phyloP scores from a whole-genome alignment of 1,140 invertebrate genomes.

The Trichomalopsis sarcophagae region DNA sequence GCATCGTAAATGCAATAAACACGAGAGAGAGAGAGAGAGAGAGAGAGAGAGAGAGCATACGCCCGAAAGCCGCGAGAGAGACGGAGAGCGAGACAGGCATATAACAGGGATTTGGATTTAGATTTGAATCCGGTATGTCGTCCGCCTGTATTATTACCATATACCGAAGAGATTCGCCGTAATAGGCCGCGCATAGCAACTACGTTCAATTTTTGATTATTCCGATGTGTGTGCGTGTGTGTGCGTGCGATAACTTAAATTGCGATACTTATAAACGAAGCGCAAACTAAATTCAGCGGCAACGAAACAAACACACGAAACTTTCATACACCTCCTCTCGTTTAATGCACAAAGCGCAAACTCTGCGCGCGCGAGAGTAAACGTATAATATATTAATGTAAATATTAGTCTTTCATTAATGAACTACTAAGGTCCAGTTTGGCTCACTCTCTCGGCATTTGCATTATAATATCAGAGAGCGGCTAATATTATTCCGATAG shows the following conservation, averaged over 20 bases:
- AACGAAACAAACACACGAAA: background rate
- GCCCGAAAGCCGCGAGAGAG: background rate
- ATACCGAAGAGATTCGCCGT: background rate
- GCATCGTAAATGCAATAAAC: slow-evolving; percentile 31
- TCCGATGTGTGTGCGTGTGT: no score
- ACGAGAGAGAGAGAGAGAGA: background rate
- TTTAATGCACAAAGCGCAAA: no score
- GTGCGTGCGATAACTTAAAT: no score
- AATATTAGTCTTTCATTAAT: slow-evolving; percentile 5
- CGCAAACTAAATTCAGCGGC: no score
- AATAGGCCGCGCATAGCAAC: background rate
- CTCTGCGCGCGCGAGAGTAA: no score
- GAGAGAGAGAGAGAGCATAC: background rate
- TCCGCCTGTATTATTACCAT: background rate
- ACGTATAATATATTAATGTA: background rate
- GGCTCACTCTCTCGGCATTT: background rate
- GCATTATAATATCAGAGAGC: background rate
- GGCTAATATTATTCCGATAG: background rate
- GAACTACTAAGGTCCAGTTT: background rate
- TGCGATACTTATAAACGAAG: no score
- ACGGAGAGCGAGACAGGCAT: background rate
- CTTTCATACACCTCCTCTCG: background rate
- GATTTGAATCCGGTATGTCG: background rate
- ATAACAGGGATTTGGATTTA: background rate
- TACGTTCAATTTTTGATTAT: no score